Base-by-base conservation (phyloP, 2,888 invertebrate species). In the Parnassius orleans region DNA sequence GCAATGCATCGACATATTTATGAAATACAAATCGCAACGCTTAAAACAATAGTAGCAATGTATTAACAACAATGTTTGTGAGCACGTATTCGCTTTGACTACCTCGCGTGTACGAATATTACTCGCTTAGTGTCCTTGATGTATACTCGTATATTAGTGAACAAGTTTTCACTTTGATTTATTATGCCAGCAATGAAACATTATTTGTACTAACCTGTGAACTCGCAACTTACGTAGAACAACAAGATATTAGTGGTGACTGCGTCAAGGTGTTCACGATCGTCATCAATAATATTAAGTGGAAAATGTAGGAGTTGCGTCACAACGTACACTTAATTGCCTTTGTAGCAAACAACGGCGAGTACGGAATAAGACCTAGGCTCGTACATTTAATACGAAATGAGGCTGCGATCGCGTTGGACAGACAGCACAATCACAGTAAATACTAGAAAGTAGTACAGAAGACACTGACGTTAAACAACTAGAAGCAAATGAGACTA, bases 121-220 rank as follows among this genome's bases (percentile, higher is more conserved):
- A 41, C 58, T 53, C 42, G 52, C 41, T 7, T 24, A 51, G 53
- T 53, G 62, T 54, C 58, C 62, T 62, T 62, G 62, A 50, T 11
- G 53, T 54, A 54, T 54, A 33, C 53, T n/a, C n/a, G n/a, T n/a
- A n/a, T n/a, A 54, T 62, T 62, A 54, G 57, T 48, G 42, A 62
- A 62, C 62, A 14, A 67, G 66, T 68, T 68, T 68, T 69, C 69
- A 66, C 68, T 66, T 68, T 59, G 65, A 68, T 69, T 68, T 64
- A 68, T 65, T 66, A 65, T 68, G 65, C 65, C 65, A 58, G 57
- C 64, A 57, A 54, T 54, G 53, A 48, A 58, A 57, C 42, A 46
- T 46, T 59, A 53, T 15, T 46, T 46, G 24, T 7, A 14, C 46
- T 43, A 9, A 55, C 24, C 14, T 11, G 50, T 51, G 46, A 15